Evolutionary conservation across 2,113 vertebrate genomes (phyloP), one percentile per base, ranked within the genome.

Genomic region (Strix uralensis): DNA sequence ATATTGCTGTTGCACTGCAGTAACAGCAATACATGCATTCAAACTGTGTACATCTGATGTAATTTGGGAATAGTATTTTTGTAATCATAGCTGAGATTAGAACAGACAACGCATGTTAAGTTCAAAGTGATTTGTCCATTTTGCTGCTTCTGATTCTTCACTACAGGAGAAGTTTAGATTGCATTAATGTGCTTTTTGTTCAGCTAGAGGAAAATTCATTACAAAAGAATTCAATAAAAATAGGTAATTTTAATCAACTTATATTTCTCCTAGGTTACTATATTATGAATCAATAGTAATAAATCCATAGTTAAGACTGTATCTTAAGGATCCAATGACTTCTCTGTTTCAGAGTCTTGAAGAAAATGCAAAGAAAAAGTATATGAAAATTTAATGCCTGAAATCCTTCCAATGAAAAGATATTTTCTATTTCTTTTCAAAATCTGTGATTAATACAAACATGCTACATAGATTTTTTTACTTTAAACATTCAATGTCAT

Each of bases 221-320:
- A 15, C 62, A 92, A 72, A 34, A 61, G 34, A 26, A 91, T 80
- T 91, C 81, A 92, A 86, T 96, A 82, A 72, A 92, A 94, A 81
- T 57, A 84, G 57, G 36, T 81, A 75, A 84, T 94, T 97, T 95
- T 96, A 85, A 94, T 94, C 86, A 75, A 75, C 62, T 74, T 87
- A 10, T 89, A 81, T 94, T 95, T 93, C 72, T 86, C 57, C 40
- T 55, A 29, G 57, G 52, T 63, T 81, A 6, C 86, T 65, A 2
- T 71, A 46, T 46, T 65, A 61, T 84, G 72, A 92, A 95, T 93
- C 90, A 74, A 89, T 87, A 52, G 52, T 15, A 85, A 47, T 82
- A 86, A 80, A 96, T 96, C 80, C 92, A 90, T 86, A 86, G 75
- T 36, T 42, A 59, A 13, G 47, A 36, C 40, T 92, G 16, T 14